Conservation (phyloP, 2,888 invertebrate species). For the Helleia helle region DNA sequence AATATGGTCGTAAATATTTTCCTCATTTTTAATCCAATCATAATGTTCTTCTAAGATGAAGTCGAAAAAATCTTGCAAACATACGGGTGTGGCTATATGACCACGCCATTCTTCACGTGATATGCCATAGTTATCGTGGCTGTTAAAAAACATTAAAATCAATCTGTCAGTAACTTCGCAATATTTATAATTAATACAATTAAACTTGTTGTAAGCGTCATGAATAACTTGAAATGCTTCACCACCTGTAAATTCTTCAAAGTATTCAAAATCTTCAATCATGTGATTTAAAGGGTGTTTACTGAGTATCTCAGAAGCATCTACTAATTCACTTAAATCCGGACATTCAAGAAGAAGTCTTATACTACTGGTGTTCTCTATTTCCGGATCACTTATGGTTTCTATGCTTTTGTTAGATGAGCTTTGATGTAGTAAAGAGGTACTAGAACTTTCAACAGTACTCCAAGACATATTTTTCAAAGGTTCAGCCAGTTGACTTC, state of each 20-base stretch:
- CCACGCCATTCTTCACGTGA: constrained; percentile 56
- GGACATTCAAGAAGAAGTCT: constrained; percentile 54
- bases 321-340: constrained; percentile 56
- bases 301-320: constrained; percentile 51
- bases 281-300: constrained; percentile 40
- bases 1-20: constrained; percentile 43
- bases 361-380: constrained; percentile 32
- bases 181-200: constrained; percentile 61
- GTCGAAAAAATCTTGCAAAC: constrained; percentile 71
- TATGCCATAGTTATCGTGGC: constrained; percentile 49
- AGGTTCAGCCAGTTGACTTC: constrained; percentile 52
- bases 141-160: constrained; percentile 58
- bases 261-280: constrained; percentile 55
- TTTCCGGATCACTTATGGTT: constrained; percentile 14
- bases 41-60: constrained; percentile 62
- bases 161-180: constrained; percentile 58
- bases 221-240: constrained; percentile 45
- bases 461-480: constrained; percentile 19
- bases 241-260: constrained; percentile 50
- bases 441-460: background rate
- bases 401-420: background rate
- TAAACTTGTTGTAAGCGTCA: constrained; percentile 50
- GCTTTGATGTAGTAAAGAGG: background rate
- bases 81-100: constrained; percentile 62
- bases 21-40: constrained; percentile 61